Evolutionary conservation across 2,113 vertebrate genomes (phyloP).

Genomic region (Callopanchax toddi): DNA sequence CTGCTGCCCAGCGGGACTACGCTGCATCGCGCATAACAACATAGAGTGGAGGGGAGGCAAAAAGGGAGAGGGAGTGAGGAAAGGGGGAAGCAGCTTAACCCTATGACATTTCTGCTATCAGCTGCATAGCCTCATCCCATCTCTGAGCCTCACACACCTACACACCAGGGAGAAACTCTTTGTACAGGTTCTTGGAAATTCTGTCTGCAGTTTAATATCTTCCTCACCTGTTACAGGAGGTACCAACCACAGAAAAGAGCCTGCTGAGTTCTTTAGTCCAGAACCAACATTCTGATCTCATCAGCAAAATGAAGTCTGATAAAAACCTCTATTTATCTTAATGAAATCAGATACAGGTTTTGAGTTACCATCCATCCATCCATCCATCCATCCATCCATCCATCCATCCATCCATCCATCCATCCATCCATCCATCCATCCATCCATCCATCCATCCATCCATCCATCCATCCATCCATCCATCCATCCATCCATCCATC

Average conservation of each 20-base stretch:
- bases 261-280: conserved; percentile 44
- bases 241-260: conserved; percentile 32
- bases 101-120: conserved; percentile 53
- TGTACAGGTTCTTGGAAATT: conserved; percentile 46
- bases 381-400: not conserved
- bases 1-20: conserved; percentile 45
- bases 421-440: not conserved
- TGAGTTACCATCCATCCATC: not conserved
- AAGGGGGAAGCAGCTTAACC: conserved; percentile 53
- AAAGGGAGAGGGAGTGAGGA: conserved; percentile 21
- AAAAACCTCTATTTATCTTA: conserved; percentile 27
- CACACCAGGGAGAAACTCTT: conserved; percentile 30
- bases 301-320: conserved; percentile 26
- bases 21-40: conserved; percentile 48
- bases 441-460: not conserved
- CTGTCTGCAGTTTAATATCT: conserved; percentile 36
- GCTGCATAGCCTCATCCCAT: conserved; percentile 25
- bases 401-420: not conserved
- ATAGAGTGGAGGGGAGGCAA: conserved; percentile 37
- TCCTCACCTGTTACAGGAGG: conserved; percentile 34
- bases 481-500: not conserved
- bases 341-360: conserved; percentile 25
- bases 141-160: conserved; percentile 37
- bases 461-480: not conserved
- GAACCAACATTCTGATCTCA: conserved; percentile 30